Evolutionary conservation across 2,888 invertebrate genomes (phyloP), one percentile per base, ranked within the genome.

Genomic region (Drosophila kambysellisi): DNA sequence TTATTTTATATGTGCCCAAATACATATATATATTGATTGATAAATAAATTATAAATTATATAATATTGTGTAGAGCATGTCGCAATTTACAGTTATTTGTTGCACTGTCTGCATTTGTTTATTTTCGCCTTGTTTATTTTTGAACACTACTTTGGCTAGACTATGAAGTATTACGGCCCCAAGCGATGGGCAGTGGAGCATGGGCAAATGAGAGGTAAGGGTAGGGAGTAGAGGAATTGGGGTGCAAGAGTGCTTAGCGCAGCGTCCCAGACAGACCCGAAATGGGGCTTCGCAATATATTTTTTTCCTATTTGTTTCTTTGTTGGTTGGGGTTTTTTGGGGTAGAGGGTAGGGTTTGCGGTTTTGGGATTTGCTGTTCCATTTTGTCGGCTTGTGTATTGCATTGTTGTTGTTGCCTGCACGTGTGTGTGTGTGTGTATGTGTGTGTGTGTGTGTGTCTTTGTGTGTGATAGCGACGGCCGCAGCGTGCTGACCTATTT

Each of bases 401-500:
- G 57, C 35, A 74, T 76, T 76, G 70, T 66, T 74, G 60, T 15
- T 68, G 48, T 56, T 53, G 41, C 15, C 15, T 8, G 15, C 4
- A 4, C 1, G 43, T 60, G 20, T 61, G 41, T 56, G 33, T 73
- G 25, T 65, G 37, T 64, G 37, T 68, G 50, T 37, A 43, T 74
- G 70, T 33, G 54, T 30, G 51, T 68, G 76, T n/a, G 25, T 65
- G 37, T 64, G 37, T 68, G 50, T 37, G 48, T 54, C 63, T 60
- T 58, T 74, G 70, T 33, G 54, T 30, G 51, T 68, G 76, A 79
- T 78, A 79, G 76, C 79, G 59, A 75, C 70, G 58, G 39, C 79
- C 79, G 62, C 79, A 74, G 70, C 62, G 62, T 11, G 53, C 75
- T 78, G 78, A 79, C 78, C 78, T 54, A 78, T 78, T 78, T 78